Base-by-base conservation (phyloP, 1,140 invertebrate genomes). In the Danaus plexippus region DNA sequence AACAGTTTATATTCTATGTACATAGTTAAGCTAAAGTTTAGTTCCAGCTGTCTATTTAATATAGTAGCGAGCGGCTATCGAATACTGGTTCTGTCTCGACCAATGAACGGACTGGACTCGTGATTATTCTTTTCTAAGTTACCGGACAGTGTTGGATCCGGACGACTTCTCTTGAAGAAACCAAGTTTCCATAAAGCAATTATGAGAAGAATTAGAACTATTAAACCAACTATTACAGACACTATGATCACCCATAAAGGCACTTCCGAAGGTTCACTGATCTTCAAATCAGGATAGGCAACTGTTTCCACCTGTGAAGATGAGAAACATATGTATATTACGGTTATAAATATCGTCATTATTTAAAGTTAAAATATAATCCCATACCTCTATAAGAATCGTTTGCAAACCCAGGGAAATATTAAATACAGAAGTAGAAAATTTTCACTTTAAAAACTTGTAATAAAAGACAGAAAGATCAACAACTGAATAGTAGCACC, bases 201-300 rank as follows among this genome's bases (percentile, higher is more conserved):
- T n/a, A 93, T 93, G 32, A 97, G 84, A 0, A 95, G 66, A 9
- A 95, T 89, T 15, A 97, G 87, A 2, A 97, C 84, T 57, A 97
- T 77, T 11, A 97, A 76, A 12, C 96, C 96, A 1, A 91, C 91
- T 49, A 95, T 88, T 18, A 95, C 90, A 41, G 94, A 92, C 5
- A 95, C 85, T 55, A 96, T 92, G 48, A 96, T 95, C 47, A 96
- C 92, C 93, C 95, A 96, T 48, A 94, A 87, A 5, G 94, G 93
- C 1, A 95, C 89, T 57, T 92, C 91, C 18, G 90, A 89, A 9
- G 91, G 89, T 65, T 92, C 92, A 50, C 91, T 91, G 58, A 93
- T 91, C 43, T 91, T 82, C 45, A 93, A 79, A 78, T 94, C 93
- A 13, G 95, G 94, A 85, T 94, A 94, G 0, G 93, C 95, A 40